A percentile compares a stretch with the other conserved stretches of the same genome.
Conservation (phyloP, 2,113 vertebrate genomes). For the Hypanus sabinus region DNA sequence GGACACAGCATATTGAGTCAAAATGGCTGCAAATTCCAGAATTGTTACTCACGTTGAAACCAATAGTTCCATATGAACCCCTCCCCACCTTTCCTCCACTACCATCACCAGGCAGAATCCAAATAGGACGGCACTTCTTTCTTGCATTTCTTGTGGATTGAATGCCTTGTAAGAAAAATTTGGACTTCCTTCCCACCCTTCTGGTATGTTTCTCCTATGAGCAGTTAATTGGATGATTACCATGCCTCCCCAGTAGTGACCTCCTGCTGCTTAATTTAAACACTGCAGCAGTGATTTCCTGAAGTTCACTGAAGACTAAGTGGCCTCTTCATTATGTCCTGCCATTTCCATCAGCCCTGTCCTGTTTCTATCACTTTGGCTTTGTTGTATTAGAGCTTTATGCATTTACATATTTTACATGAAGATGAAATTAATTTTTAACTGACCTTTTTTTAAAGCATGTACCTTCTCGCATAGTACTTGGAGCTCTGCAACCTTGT, state of each 20-base stretch:
- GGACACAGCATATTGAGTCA: background rate
- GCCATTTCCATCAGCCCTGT: background rate
- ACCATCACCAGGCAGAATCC: constrained; percentile 37
- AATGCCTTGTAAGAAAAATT: background rate
- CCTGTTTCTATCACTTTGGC: background rate
- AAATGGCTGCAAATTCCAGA: background rate
- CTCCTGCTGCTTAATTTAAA: background rate
- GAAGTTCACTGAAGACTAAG: background rate
- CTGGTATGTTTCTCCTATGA: background rate
- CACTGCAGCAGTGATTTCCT: background rate
- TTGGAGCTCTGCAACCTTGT: background rate
- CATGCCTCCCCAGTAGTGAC: background rate
- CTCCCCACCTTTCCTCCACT: constrained; percentile 6
- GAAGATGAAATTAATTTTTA: constrained; percentile 1
- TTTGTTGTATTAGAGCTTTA: background rate
- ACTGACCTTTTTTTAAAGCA: background rate
- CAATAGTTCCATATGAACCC: background rate
- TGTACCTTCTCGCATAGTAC: background rate
- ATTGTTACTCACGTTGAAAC: background rate
- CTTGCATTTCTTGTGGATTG: constrained; percentile 31
- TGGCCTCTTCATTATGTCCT: background rate
- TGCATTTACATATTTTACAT: background rate
- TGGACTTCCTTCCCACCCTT: background rate
- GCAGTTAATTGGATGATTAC: background rate
- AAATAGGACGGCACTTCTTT: constrained; percentile 43